Conservation (phyloP, 1,140 invertebrate species). For the Neodiprion lecontei region DNA sequence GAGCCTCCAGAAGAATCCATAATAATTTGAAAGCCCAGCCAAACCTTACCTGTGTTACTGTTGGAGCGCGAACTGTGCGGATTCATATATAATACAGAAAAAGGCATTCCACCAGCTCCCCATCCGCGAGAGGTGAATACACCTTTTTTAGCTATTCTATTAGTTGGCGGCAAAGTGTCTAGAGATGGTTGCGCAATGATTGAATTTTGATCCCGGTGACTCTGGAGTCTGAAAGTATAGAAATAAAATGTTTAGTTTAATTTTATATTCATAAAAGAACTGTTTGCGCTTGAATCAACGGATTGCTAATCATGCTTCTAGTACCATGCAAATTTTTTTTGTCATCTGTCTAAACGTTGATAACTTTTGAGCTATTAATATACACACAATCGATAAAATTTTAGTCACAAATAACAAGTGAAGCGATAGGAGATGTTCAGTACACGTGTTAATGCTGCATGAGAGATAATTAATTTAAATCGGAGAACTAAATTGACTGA, state of each 20-base stretch:
- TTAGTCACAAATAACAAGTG: background rate
- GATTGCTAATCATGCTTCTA: too few species aligned
- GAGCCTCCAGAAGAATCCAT: background rate
- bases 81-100: conserved; percentile 60
- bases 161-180: background rate
- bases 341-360: background rate
- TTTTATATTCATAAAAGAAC: too few species aligned
- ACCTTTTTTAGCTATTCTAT: conserved; percentile 45
- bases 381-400: background rate
- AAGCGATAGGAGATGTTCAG: background rate
- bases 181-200: background rate
- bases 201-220: background rate
- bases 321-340: background rate
- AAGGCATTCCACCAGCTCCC: conserved; percentile 61
- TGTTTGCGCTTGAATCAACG: too few species aligned
- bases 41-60: background rate
- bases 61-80: conserved; percentile 35
- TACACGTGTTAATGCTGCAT: background rate
- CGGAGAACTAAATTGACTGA: background rate
- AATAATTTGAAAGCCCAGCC: background rate
- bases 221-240: background rate
- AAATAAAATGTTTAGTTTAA: too few species aligned
- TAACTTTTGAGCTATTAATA: conserved; percentile 3
- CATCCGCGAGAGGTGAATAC: conserved; percentile 50
- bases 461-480: background rate